Conservation (phyloP, 2,888 invertebrate species). For the Torymus tubicola region DNA sequence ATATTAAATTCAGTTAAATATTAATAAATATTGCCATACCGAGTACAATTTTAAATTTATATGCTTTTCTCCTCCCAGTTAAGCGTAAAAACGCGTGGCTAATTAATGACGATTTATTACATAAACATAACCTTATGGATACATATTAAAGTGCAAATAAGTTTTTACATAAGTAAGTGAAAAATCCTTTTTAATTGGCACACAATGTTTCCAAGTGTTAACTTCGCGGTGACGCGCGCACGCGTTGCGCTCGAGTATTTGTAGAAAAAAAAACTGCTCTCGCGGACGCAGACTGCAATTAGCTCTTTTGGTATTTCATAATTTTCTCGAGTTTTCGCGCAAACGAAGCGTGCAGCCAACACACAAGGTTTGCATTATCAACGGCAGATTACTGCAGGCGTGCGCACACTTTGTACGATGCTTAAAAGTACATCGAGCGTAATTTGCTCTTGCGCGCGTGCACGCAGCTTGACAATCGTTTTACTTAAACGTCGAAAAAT, state of each 20-base stretch:
- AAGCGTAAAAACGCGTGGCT: constrained; percentile 2
- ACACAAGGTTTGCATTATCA: constrained; percentile 59
- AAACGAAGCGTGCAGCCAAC: constrained; percentile 54
- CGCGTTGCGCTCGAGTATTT: neutral
- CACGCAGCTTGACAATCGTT: neutral
- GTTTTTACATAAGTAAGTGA: neutral
- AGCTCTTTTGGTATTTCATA: constrained; percentile 48
- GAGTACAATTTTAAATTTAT: neutral
- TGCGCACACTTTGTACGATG: constrained; percentile 16
- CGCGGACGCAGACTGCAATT: constrained; percentile 27
- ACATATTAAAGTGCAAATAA: neutral
- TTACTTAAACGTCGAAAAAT: neutral
- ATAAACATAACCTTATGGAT: neutral
- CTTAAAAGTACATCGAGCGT: constrained; percentile 13
- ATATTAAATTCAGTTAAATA: constrained; percentile 15
- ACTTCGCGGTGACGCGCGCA: constrained; percentile 4
- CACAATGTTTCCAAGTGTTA: constrained; percentile 32
- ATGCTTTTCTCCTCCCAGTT: neutral
- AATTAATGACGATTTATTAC: neutral
- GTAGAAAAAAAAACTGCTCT: constrained; percentile 1
- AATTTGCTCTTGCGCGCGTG: constrained; percentile 15
- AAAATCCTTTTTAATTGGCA: constrained; percentile 33
- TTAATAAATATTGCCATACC: neutral
- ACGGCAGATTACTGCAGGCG: constrained; percentile 57
- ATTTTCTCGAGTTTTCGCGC: constrained; percentile 53